Conservation (phyloP, 1,140 invertebrate genomes). For the Rhyacophila brunnea region DNA sequence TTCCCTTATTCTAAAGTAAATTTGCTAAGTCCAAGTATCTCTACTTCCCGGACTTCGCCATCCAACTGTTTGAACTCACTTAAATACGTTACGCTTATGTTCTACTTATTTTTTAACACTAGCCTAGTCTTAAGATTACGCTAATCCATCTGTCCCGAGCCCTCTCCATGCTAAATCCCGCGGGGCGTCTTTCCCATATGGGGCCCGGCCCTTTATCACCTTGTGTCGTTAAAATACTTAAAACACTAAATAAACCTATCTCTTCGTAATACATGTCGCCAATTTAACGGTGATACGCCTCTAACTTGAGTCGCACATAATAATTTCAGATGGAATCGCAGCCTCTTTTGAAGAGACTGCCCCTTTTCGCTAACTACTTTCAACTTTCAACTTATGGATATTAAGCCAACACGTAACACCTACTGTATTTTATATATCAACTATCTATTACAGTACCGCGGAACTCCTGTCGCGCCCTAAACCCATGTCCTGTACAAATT, state of each 20-base stretch:
- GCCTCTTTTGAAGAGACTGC: neutral
- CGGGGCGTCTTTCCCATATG: too few relatives aligned
- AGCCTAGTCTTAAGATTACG: slow-evolving; percentile 20
- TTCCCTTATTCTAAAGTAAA: slow-evolving; percentile 28
- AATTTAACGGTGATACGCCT: neutral
- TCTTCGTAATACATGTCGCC: neutral
- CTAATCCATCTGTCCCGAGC: slow-evolving; percentile 22
- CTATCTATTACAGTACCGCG: neutral
- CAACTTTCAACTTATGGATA: neutral
- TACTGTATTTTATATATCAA: neutral
- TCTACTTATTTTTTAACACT: slow-evolving; percentile 18
- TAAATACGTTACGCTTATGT: slow-evolving; percentile 18
- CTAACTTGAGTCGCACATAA: slow-evolving; percentile 1
- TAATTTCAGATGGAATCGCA: neutral
- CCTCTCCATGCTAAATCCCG: slow-evolving; percentile 12
- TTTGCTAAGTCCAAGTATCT: neutral
- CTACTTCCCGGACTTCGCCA: slow-evolving; percentile 31
- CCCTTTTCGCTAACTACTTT: neutral
- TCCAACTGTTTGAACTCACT: slow-evolving; percentile 20
- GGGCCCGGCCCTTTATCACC: slow-evolving; percentile 16
- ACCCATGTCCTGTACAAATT: slow-evolving; percentile 1
- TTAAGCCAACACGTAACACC: slow-evolving; percentile 8
- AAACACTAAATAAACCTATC: neutral
- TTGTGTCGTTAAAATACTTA: slow-evolving; percentile 20
- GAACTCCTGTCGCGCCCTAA: neutral